Percentiles rank a stretch among this genome's conserved stretches.
Conservation (phyloP, 1,140 invertebrate genomes). For the Cardiocondyla obscurior region DNA sequence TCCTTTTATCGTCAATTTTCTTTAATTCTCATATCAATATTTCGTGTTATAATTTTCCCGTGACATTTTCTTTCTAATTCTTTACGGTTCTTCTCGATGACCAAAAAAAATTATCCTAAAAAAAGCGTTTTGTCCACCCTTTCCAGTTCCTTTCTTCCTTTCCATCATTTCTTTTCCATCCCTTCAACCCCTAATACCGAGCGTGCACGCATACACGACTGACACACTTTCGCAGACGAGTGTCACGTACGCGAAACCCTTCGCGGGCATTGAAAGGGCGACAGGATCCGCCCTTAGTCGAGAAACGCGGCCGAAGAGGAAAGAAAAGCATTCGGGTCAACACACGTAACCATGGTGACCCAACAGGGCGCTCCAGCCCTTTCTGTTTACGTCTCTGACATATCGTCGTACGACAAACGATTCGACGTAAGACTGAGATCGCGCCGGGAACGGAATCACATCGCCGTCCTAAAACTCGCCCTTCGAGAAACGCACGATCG, state of each 20-base stretch:
- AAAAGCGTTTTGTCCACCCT: constrained; percentile 45
- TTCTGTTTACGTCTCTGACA: constrained; percentile 51
- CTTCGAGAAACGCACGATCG: not conserved
- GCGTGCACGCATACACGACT: constrained; percentile 67
- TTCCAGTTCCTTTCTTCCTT: constrained; percentile 1
- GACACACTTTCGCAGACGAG: constrained; percentile 73
- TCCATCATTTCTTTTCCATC: not conserved
- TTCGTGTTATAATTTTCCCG: not conserved
- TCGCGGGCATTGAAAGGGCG: constrained; percentile 55
- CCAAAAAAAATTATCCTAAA: constrained; percentile 44
- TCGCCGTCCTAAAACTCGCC: constrained; percentile 7
- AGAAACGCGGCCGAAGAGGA: constrained; percentile 38
- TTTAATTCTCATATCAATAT: not conserved
- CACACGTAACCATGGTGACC: constrained; percentile 76
- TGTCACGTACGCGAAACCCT: constrained; percentile 71
- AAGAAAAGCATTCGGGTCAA: constrained; percentile 74
- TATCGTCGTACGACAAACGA: constrained; percentile 12
- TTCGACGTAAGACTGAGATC: not conserved
- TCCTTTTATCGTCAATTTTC: no score
- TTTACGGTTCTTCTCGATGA: not conserved
- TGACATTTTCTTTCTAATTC: not conserved
- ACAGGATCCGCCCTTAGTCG: constrained; percentile 14
- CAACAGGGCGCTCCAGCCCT: not conserved
- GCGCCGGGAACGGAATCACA: not conserved
- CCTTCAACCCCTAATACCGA: constrained; percentile 40